These are phyloP conservation scores for Rhabdophis nuchalis DNA, from an alignment of 2,797 vertebrate species.

Conservation along the genomic window DNA sequence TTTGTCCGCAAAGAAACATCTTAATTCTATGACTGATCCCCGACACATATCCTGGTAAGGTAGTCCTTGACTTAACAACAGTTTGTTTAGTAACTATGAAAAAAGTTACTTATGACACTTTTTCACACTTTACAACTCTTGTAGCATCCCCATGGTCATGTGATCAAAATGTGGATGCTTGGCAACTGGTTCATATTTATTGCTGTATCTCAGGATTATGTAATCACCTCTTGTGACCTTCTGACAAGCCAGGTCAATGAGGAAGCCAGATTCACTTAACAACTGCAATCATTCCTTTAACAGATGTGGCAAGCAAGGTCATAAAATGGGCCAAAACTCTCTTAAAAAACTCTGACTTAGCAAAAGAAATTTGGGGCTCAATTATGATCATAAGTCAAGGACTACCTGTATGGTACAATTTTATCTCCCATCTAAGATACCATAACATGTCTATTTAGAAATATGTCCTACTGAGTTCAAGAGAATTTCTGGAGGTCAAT, in stretches of 20 bases:
- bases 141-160: background rate
- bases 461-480: background rate
- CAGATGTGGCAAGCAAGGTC: background rate
- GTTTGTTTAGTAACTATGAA: background rate
- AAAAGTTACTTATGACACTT: background rate
- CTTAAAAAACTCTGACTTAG: background rate
- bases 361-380: background rate
- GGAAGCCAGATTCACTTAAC: background rate
- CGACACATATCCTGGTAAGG: background rate
- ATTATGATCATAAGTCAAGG: background rate
- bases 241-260: background rate
- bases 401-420: background rate
- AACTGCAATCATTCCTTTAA: background rate
- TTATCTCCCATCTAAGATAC: background rate
- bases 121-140: background rate
- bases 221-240: background rate
- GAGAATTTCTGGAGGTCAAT: background rate
- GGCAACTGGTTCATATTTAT: background rate
- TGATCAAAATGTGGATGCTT: background rate
- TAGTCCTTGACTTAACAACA: background rate
- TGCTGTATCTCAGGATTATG: background rate
- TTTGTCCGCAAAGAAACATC: background rate
- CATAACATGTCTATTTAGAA: background rate
- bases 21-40: background rate
- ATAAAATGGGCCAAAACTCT: background rate